phyloP scores from a whole-genome alignment of 2,888 invertebrate species.

The Heliconius ismenius region DNA sequence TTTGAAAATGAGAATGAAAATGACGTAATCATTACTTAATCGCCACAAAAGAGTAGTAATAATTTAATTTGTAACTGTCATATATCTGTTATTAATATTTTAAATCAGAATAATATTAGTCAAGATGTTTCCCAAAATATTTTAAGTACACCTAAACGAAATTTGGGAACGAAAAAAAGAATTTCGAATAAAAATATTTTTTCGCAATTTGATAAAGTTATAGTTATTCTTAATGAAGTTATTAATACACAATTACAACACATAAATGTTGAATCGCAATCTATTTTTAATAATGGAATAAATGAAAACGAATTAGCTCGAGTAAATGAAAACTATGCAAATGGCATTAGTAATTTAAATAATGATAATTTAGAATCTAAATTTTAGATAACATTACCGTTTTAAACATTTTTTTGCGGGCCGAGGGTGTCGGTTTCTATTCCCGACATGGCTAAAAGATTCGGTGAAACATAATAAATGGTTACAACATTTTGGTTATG shows the following conservation, averaged over 20 bases:
- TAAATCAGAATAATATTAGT: not conserved
- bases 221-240: not conserved
- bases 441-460: constrained; percentile 84
- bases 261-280: too few species aligned
- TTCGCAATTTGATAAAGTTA: not conserved
- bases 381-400: not conserved
- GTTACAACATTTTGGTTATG: constrained; percentile 85
- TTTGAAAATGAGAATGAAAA: constrained; percentile 19
- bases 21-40: constrained; percentile 25
- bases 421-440: constrained; percentile 89
- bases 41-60: not conserved
- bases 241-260: not conserved
- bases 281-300: too few species aligned
- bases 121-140: not conserved
- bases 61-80: constrained; percentile 13
- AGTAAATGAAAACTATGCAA: too few species aligned
- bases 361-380: not conserved
- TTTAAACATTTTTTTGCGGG: constrained; percentile 70
- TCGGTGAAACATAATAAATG: constrained; percentile 84
- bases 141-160: not conserved
- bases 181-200: not conserved
- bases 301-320: too few species aligned
- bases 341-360: not conserved
- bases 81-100: constrained; percentile 18
- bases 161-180: not conserved